phyloP scores from a whole-genome alignment of 2,888 invertebrate genomes.

The Acanthosepion esculentum region DNA sequence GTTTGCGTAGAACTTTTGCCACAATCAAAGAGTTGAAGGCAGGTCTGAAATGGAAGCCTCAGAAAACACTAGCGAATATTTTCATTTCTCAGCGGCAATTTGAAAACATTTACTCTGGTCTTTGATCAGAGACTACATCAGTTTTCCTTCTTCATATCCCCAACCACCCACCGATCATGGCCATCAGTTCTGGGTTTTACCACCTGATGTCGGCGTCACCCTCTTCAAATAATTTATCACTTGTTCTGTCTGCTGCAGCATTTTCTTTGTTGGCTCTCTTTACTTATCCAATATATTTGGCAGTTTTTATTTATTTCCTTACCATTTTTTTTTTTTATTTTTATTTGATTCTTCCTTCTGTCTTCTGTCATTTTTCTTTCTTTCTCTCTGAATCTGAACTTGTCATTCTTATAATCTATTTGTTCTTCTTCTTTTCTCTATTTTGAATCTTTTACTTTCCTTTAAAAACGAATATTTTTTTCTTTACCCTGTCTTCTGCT shows the following conservation, averaged over 20 bases:
- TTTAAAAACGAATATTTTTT: no score
- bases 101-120: not conserved
- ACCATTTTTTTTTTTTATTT: no score
- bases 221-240: not conserved
- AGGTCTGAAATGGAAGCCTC: not conserved
- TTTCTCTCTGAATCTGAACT: no score
- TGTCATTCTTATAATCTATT: no score
- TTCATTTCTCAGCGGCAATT: not conserved
- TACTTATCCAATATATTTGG: not conserved
- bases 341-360: no score
- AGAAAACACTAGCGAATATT: not conserved
- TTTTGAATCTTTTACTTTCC: no score
- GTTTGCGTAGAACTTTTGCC: not conserved
- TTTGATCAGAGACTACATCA: not conserved
- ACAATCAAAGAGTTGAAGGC: not conserved
- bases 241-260: not conserved
- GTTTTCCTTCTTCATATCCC: not conserved
- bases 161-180: not conserved
- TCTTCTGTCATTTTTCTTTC: no score
- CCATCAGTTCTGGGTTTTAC: not conserved
- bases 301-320: no score
- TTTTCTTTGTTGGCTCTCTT: not conserved
- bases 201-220: no score
- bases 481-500: no score
- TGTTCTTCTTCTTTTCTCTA: no score